These are phyloP conservation scores for Drosophila jambulina DNA, from an alignment of 1,140 invertebrate genomes.

Conservation along the genomic window DNA sequence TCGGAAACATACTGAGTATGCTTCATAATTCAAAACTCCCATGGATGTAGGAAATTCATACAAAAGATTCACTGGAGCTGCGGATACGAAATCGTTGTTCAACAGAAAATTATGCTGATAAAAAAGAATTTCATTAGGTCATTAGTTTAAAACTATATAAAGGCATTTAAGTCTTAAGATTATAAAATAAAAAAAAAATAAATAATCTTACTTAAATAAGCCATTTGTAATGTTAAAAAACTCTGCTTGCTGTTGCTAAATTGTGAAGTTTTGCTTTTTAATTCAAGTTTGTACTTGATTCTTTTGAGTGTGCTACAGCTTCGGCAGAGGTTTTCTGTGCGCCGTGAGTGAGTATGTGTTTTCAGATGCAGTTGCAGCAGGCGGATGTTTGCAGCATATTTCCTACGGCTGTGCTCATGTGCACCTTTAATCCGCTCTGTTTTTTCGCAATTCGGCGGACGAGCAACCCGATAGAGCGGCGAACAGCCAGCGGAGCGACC, in stretches of 20 bases:
- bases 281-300: neutral
- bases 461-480: constrained; percentile 58
- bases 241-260: neutral
- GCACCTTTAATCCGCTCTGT: constrained; percentile 81
- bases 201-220: neutral
- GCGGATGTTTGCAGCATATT: constrained; percentile 84
- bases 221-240: neutral
- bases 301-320: constrained; percentile 26
- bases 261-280: neutral
- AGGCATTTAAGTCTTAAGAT: neutral
- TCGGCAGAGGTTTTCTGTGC: constrained; percentile 34
- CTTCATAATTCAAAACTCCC: too few species aligned
- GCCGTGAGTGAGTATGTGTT: constrained; percentile 57
- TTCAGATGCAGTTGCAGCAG: constrained; percentile 84
- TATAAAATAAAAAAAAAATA: neutral
- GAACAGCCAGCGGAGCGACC: constrained; percentile 50
- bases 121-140: neutral
- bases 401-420: constrained; percentile 80
- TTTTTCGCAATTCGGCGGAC: constrained; percentile 60
- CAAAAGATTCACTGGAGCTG: too few species aligned
- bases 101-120: neutral
- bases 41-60: neutral
- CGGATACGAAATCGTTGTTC: neutral
- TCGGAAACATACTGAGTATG: neutral
- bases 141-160: neutral